Evolutionary conservation across 2,797 vertebrate genomes (phyloP), one percentile per base, ranked within the genome.

Genomic region (Sebastes iracundus): DNA sequence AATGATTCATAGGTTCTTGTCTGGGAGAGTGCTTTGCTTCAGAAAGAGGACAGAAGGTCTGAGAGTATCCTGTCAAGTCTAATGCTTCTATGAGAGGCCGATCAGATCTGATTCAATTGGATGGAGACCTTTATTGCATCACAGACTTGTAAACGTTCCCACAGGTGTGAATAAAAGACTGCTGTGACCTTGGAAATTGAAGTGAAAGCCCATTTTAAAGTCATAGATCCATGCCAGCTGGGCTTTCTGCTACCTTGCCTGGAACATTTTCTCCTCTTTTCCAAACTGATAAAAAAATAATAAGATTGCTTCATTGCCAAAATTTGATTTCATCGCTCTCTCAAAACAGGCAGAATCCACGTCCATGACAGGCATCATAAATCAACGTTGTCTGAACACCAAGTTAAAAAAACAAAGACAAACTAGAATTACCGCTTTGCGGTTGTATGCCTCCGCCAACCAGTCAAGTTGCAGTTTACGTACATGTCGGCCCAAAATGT

Each of bases 91-190:
- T 3, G 4, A 72, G 32, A 49, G 8, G 52, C 18, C 0, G 23
- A 76, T 71, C 52, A 52, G 73, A 86, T 88, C 58, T 79, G 58
- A 82, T 82, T 82, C 60, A 77, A 67, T 46, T 83, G 68, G 52
- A 80, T 73, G 7, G 53, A 79, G 72, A 80, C 35, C 18, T 76
- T 81, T 25, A 63, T 74, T 81, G 67, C 67, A 70, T 85, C 58
- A 79, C 55, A 32, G 63, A 78, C 20, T 58, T 79, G 35, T 62
- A 85, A 87, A 78, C 3, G 14, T 79, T 82, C 30, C 55, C 63
- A 49, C 6, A 79, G 66, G 59, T 61, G 49, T 49, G 68, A 75
- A 62, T 42, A 27, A 79, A 80, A 73, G 7, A 63, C 30, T 53
- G 28, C 22, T 33, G 42, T 70, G 63, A 72, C 33, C 22, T 72